A percentile compares a stretch with the other conserved stretches of the same genome.
Evolutionary conservation across 2,113 vertebrate genomes (phyloP).

Genomic region (Tenrec ecaudatus): DNA sequence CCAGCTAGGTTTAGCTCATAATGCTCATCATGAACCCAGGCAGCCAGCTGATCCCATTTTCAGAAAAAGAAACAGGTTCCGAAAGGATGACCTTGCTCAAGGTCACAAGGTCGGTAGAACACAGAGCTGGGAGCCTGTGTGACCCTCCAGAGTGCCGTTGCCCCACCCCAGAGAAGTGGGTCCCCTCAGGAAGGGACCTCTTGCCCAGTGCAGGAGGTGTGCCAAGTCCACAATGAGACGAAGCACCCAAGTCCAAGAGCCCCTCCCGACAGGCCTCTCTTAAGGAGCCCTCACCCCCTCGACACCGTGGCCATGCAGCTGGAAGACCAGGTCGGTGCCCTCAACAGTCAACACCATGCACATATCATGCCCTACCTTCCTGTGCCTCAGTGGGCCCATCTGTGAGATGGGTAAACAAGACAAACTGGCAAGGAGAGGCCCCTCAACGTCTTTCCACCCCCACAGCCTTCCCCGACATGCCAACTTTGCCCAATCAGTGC

Average conservation of each 20-base stretch:
- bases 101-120: background rate
- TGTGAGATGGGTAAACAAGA: background rate
- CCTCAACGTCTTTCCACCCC: background rate
- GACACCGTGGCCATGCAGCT: background rate
- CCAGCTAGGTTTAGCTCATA: background rate
- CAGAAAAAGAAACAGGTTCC: background rate
- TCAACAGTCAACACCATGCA: background rate
- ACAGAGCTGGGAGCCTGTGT: background rate
- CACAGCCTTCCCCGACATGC: background rate
- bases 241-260: background rate
- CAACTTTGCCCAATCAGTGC: too few species aligned
- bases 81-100: slow-evolving; percentile 43
- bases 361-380: background rate
- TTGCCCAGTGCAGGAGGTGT: background rate
- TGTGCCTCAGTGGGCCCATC: background rate
- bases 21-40: background rate
- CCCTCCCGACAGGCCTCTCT: background rate
- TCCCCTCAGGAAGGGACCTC: background rate
- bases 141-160: background rate
- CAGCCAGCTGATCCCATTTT: background rate
- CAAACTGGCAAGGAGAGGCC: background rate
- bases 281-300: background rate
- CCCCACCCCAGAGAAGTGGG: background rate
- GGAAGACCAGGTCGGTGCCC: background rate
- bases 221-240: background rate